Percentiles rank a stretch among this genome's conserved stretches.
Evolutionary conservation across 92 coral and sea anemone genomes (phyloP).

Genomic region (Parazoanthus swiftii): DNA sequence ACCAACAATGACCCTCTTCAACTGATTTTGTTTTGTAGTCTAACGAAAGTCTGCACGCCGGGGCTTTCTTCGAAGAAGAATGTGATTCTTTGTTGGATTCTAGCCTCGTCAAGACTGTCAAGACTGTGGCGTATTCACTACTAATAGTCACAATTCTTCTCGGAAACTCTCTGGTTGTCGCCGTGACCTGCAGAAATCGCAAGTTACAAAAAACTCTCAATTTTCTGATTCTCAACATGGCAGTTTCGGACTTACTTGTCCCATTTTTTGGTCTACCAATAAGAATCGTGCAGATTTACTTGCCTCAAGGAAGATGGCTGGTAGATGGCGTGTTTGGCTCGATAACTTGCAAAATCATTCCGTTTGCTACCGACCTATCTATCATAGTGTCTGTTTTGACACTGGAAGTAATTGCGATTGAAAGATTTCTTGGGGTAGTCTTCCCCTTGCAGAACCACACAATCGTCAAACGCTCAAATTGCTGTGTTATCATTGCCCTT

Average conservation of each 20-base stretch:
- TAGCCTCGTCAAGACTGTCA: not conserved
- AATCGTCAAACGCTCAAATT: not conserved
- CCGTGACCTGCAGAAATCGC: slow-evolving; percentile 1
- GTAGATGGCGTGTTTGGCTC: not conserved
- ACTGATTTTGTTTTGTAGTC: no score
- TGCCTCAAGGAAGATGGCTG: not conserved
- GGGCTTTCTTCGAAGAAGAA: no score
- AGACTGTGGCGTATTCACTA: not conserved
- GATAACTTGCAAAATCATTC: not conserved
- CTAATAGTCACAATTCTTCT: not conserved
- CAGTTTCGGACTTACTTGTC: not conserved
- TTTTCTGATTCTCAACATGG: slow-evolving; percentile 1
- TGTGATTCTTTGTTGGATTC: slow-evolving; percentile 7
- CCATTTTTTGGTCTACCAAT: not conserved
- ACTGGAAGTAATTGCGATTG: slow-evolving; percentile 14
- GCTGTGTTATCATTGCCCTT: not conserved
- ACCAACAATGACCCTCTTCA: no score
- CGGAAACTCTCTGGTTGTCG: not conserved
- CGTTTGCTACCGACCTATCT: not conserved
- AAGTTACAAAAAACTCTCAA: not conserved
- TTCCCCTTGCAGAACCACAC: not conserved
- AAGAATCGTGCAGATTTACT: not conserved
- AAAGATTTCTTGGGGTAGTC: slow-evolving; percentile 4
- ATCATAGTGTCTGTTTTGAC: not conserved
- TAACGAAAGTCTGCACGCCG: no score